A percentile compares a stretch with the other conserved stretches of the same genome.
Conservation (phyloP, 1,140 invertebrate species). For the Nautilus pompilius region DNA sequence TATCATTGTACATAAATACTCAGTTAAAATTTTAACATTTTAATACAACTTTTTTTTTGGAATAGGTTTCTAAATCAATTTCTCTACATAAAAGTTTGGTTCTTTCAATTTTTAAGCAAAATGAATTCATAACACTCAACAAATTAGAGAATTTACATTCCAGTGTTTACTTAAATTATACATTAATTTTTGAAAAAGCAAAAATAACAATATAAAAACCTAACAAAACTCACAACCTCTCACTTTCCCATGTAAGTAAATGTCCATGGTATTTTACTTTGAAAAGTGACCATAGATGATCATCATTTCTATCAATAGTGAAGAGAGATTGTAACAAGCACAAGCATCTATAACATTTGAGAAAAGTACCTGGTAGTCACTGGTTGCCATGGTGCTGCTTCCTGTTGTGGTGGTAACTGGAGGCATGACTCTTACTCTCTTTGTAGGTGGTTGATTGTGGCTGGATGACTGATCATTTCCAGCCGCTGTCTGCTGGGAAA, state of each 20-base stretch:
- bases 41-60: background rate
- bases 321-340: background rate
- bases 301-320: background rate
- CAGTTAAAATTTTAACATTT: conserved; percentile 6
- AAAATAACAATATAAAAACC: background rate
- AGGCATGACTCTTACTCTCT: conserved; percentile 43
- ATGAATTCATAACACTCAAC: background rate
- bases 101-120: background rate
- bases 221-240: background rate
- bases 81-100: background rate
- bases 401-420: conserved; percentile 35
- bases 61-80: background rate
- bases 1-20: conserved; percentile 2
- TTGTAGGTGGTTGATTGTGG: conserved; percentile 48
- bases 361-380: conserved; percentile 40
- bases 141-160: conserved; percentile 1
- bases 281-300: background rate
- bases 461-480: conserved; percentile 28
- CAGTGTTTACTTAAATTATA: background rate
- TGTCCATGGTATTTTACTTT: conserved; percentile 11
- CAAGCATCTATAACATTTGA: background rate
- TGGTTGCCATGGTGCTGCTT: conserved; percentile 38
- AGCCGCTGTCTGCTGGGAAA: conserved; percentile 10
- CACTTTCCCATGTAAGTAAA: conserved; percentile 1
- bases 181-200: background rate